phyloP scores from a whole-genome alignment of 2,797 vertebrate species.

The Fundulus diaphanus region DNA sequence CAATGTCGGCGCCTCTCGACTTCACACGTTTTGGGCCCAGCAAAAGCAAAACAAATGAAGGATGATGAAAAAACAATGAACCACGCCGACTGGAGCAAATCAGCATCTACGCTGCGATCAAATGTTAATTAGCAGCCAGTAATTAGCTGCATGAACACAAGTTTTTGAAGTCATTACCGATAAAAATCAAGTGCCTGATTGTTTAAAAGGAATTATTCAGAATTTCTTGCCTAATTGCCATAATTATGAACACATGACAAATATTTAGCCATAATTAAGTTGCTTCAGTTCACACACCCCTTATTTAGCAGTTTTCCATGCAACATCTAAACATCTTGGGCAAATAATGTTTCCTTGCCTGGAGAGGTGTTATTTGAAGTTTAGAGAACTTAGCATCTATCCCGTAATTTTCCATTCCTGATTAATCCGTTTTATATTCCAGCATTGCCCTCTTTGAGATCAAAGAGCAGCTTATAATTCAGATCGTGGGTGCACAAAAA shows the following conservation, averaged over 20 bases:
- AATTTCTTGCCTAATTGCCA: background rate
- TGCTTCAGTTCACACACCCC: too few relatives aligned
- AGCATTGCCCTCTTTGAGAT: background rate
- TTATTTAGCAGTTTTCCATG: background rate
- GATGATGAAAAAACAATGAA: background rate
- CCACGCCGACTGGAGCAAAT: background rate
- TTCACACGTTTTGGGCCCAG: background rate
- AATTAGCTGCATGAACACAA: constrained; percentile 5
- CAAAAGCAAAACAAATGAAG: background rate
- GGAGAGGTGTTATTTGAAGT: background rate
- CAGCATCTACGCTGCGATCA: background rate
- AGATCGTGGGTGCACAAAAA: background rate
- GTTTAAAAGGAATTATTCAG: background rate
- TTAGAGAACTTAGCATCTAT: background rate
- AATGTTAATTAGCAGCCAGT: constrained; percentile 4
- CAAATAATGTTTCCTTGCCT: background rate
- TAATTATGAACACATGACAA: constrained; percentile 3
- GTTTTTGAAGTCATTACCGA: background rate
- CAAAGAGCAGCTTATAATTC: background rate
- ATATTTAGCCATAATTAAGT: background rate
- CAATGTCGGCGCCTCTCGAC: background rate
- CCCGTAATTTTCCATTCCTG: background rate
- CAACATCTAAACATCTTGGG: background rate
- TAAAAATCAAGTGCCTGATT: background rate
- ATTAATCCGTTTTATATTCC: background rate